Evolutionary conservation across 2,797 vertebrate species (phyloP), one percentile per base, ranked within the genome.

Genomic region (Gorsachius magnificus): DNA sequence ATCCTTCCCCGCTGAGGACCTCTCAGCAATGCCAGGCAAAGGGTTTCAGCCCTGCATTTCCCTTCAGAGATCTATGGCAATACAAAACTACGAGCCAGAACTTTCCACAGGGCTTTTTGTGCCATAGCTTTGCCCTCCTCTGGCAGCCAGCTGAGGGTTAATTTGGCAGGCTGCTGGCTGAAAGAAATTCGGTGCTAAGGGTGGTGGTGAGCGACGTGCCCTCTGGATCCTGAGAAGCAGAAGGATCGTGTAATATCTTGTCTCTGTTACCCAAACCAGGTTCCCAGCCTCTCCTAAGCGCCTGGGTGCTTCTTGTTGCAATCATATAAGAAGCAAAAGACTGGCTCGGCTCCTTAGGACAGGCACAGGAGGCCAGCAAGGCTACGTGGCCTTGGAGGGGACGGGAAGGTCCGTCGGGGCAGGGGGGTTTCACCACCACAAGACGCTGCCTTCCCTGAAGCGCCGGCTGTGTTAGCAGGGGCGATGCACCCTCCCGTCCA

Each of bases 341-440:
- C 20, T 15, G 4, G 2, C 36, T 88, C 2, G 7, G 50, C 9
- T 56, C 36, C 41, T 70, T 4, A 13, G 35, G 64, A 4, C 0
- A 6, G 35, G 41, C 12, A 5, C n/a, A 29, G 71, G n/a, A 43
- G 26, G 21, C 28, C 51, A 53, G 38, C 3, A 16, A 63, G 24
- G 57, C 38, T 57, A 1, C 4, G 58, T 7, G 58, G 41, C 61
- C 3, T 6, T 18, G n/a, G 28, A 66, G 66, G 68, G 29, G 54
- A 19, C 1, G 2, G 61, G 33, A 65, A 50, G 53, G 9, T 12
- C 41, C 1, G 0, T 5, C 3, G 0, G 0, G 26, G 41, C 26
- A 1, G 64, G 24, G 51, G 48, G 24, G 48, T 78, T 86, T 36
- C 35, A 22, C 50, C 72, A 38, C 60, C 24, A 3, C 0, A 6